Evolutionary conservation across 2,797 vertebrate species (phyloP).

Genomic region (Ibycter americanus): DNA sequence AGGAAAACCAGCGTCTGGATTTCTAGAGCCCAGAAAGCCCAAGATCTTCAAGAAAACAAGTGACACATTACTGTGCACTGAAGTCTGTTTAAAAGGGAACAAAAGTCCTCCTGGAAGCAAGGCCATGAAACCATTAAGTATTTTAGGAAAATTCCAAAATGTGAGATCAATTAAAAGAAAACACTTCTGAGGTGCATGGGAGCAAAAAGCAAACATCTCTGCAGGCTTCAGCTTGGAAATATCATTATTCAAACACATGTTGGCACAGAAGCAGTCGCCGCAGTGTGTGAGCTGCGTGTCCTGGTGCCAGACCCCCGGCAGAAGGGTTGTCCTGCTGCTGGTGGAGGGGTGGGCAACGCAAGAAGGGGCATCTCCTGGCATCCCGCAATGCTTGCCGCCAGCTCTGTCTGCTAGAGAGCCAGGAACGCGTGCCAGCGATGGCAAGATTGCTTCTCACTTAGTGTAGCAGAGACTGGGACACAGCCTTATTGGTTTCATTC

Average conservation of each 20-base stretch:
- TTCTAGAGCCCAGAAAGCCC: not conserved
- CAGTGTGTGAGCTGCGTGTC: fast-evolving
- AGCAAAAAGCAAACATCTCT: slow-evolving; percentile 15
- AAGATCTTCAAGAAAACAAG: not conserved
- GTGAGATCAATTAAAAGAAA: slow-evolving; percentile 5
- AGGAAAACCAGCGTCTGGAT: not conserved
- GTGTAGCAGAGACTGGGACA: not conserved
- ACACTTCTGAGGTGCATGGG: not conserved
- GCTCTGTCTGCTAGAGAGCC: not conserved
- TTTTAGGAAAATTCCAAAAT: slow-evolving; percentile 16
- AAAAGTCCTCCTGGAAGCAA: not conserved
- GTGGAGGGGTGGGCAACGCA: not conserved
- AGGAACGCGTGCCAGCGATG: not conserved
- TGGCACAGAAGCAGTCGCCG: not conserved
- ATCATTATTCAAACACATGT: not conserved
- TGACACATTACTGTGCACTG: not conserved
- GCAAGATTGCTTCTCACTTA: not conserved
- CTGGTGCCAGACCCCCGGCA: not conserved
- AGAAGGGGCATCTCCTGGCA: not conserved
- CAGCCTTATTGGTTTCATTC: slow-evolving; percentile 6
- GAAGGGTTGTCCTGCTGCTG: not conserved
- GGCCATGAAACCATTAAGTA: not conserved
- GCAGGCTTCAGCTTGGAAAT: not conserved
- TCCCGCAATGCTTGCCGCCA: not conserved
- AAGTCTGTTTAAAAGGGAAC: not conserved